These are phyloP conservation scores for Isaurus tuberculatus DNA, from an alignment of 92 coral and sea anemone species.

Conservation along the genomic window DNA sequence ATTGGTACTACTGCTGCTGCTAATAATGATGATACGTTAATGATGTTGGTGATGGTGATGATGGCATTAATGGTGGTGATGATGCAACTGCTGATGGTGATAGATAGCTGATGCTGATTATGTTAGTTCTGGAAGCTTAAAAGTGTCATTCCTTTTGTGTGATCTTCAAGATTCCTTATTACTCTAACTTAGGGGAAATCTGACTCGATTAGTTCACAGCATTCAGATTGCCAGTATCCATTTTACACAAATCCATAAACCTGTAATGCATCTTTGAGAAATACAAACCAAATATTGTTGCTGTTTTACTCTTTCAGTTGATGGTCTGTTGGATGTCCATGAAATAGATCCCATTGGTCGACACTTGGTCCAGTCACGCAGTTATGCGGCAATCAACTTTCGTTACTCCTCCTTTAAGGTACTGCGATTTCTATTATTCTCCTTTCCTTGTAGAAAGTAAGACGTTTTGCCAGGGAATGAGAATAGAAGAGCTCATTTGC, in stretches of 20 bases:
- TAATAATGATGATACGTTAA: not conserved
- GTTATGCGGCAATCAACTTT: slow-evolving; percentile 82
- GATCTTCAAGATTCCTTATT: no score
- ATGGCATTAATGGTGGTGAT: not conserved
- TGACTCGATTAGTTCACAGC: no score
- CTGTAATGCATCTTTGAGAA: no score
- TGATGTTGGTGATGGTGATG: not conserved
- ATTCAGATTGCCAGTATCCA: no score
- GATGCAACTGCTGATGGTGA: not conserved
- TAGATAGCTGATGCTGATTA: not conserved
- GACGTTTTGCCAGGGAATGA: no score
- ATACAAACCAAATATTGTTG: no score
- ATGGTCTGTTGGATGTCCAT: slow-evolving; percentile 84
- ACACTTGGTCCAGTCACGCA: slow-evolving; percentile 75
- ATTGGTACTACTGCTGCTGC: not conserved
- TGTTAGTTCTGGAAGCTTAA: not conserved
- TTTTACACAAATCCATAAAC: no score
- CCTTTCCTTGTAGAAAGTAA: no score
- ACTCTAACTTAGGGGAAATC: no score
- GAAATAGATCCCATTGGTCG: slow-evolving; percentile 97
- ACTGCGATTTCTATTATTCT: no score
- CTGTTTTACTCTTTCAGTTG: slow-evolving; percentile 58
- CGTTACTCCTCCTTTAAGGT: slow-evolving; percentile 95
- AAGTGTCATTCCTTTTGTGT: no score
- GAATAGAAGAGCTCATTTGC: no score